Base-by-base conservation (phyloP, 2,113 vertebrate species). In the Anguilla japonica region DNA sequence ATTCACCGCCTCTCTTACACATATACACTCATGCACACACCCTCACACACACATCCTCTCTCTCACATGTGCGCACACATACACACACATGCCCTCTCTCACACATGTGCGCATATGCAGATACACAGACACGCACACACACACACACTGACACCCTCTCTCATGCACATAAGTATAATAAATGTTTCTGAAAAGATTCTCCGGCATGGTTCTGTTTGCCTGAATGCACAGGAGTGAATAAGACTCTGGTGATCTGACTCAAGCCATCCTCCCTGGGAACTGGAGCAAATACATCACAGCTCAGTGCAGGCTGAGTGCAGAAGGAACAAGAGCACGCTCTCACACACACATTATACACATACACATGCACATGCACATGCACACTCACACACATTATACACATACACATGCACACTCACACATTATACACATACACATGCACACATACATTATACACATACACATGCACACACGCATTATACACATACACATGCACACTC, bases 251-350 rank as follows among this genome's bases (percentile, higher is more conserved):
- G 79, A 80, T 41, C 79, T 41, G 41, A 80, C 79, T 80, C 79
- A 80, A 41, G 79, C 39, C 34, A 22, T n/a, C 34, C 34, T 40
- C 79, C 18, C 71, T 75, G 71, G 71, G 79, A 80, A 80, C 4
- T 41, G 79, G 79, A 80, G 79, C 79, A 80, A 40, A 80, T 5
- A 41, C 79, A 80, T 80, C 79, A 41, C 79, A 41, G 79, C 40
- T 41, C 79, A 80, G 40, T 34, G 71, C 71, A 41, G 79, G 41
- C 79, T 20, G 79, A 41, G 34, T 75, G 71, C 71, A 41, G 79
- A 80, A n/a, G 71, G 71, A 15, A 75, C 71, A 75, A 75, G 79
- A 80, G 41, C 60, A 83, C 9, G 46, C 81, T 43, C 81, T 40
- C 53, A 18, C 82, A 34, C 50, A 60, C 53, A 40, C 50, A 57